phyloP scores from a whole-genome alignment of 2,113 vertebrate species.

The Pedetes capensis region DNA sequence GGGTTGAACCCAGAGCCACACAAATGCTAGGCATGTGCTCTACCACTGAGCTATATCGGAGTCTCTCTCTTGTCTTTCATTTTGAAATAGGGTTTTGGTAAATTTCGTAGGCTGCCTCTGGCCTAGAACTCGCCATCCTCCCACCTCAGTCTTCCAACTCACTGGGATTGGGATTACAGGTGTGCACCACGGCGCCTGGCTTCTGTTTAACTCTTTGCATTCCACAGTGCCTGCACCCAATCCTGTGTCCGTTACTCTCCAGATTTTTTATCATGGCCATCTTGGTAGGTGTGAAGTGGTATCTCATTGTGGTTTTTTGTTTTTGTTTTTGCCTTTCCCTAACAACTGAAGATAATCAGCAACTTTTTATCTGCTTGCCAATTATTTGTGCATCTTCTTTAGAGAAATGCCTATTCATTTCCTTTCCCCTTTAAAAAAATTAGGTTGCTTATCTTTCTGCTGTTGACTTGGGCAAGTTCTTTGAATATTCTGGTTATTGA shows the following conservation, averaged over 20 bases:
- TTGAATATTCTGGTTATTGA: background rate
- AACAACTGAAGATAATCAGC: background rate
- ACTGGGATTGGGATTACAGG: too few relatives aligned
- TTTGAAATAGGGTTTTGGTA: too few relatives aligned
- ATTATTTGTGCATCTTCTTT: background rate
- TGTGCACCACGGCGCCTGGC: too few relatives aligned
- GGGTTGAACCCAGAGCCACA: too few relatives aligned
- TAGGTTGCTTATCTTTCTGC: background rate
- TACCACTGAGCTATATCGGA: too few relatives aligned
- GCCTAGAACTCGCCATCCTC: background rate
- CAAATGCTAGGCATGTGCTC: too few relatives aligned
- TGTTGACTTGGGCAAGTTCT: conserved; percentile 12
- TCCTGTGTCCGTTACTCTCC: background rate
- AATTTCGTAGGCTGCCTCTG: too few relatives aligned
- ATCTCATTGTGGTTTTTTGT: background rate
- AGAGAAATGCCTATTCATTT: conserved; percentile 10
- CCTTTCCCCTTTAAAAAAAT: conserved; percentile 21
- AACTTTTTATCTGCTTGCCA: background rate
- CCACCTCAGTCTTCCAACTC: background rate
- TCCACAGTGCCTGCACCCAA: background rate
- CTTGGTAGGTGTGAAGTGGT: background rate
- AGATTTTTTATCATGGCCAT: background rate
- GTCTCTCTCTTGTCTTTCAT: too few relatives aligned
- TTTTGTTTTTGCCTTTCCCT: background rate
- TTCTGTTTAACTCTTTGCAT: background rate